Evolutionary conservation across 2,113 vertebrate genomes (phyloP).

Genomic region (Helogale parvula): DNA sequence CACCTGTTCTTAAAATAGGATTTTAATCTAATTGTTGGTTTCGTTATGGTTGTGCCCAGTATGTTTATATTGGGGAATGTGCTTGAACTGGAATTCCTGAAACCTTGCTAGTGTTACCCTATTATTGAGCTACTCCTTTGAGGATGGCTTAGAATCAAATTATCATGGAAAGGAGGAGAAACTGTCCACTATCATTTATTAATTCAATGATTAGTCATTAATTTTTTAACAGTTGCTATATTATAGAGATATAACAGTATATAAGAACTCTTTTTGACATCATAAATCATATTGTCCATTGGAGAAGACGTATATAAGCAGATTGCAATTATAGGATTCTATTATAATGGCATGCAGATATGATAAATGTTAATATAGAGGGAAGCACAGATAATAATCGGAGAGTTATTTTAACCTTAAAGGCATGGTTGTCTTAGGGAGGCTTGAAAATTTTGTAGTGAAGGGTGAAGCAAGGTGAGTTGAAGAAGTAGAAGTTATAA

Average conservation of each 20-base stretch:
- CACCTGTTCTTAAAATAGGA: not conserved
- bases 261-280: not conserved
- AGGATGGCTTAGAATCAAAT: not conserved
- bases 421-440: not conserved
- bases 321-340: not conserved
- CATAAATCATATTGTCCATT: not conserved
- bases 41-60: not conserved
- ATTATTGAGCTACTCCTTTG: not conserved
- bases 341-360: not conserved
- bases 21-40: slow-evolving; percentile 1
- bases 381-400: not conserved
- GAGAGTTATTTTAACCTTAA: not conserved
- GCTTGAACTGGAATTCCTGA: not conserved
- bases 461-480: not conserved
- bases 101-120: not conserved
- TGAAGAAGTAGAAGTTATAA: not conserved
- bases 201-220: not conserved
- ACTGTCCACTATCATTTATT: not conserved
- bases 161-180: not conserved
- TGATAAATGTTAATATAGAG: not conserved
- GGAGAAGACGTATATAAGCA: not conserved
- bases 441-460: not conserved
- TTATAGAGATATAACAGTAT: not conserved
- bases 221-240: not conserved
- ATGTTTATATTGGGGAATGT: not conserved